Base-by-base conservation (phyloP, 2,888 invertebrate species). In the Drosophila infuscata region DNA sequence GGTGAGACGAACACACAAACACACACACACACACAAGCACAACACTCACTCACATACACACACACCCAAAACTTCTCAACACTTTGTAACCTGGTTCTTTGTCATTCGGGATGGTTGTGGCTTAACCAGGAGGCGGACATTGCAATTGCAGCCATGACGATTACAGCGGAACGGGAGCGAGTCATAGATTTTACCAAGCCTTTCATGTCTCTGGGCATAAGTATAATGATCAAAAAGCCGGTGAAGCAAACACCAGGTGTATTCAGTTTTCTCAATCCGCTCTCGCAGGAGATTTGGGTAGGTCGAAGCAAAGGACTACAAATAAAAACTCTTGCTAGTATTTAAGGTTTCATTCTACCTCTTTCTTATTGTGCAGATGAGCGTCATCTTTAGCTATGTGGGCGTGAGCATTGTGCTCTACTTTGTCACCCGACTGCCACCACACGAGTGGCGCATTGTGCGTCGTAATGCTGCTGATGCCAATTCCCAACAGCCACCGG, bases 131-230 rank as follows among this genome's bases (percentile, higher is more conserved):
- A 98, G 94, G 99, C 98, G 15, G 99, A 99, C 92, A 95, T 99
- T 90, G 98, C 98, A 2, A 96, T 99, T 63, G 98, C 98, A 15
- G 97, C 99, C 29, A 95, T 99, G 94, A 98, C 98, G 20, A 98
- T 99, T 88, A 99, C 98, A 17, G 96, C 97, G 17, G 98, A 97
- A 91, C 94, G 99, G 43, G 98, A 99, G 93, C 95, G 97, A 71
- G 98, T 98, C 71, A 98, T 99, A 82, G 99, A 99, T 94, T 99
- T 99, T 93, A 98, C 97, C 90, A 99, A 99, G 93, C 99, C 99
- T 3, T 99, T 99, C 94, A 97, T 99, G 96, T 97, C 98, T 6
- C 95, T 99, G 69, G 98, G 99, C 64, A 98, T 98, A 91, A 98
- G 98, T 83, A 97, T 99, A 81, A 98, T 98, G 97, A 97, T 98